These are phyloP conservation scores for Ceratotherium simum DNA, from an alignment of 2,113 vertebrate genomes.

Conservation along the genomic window DNA sequence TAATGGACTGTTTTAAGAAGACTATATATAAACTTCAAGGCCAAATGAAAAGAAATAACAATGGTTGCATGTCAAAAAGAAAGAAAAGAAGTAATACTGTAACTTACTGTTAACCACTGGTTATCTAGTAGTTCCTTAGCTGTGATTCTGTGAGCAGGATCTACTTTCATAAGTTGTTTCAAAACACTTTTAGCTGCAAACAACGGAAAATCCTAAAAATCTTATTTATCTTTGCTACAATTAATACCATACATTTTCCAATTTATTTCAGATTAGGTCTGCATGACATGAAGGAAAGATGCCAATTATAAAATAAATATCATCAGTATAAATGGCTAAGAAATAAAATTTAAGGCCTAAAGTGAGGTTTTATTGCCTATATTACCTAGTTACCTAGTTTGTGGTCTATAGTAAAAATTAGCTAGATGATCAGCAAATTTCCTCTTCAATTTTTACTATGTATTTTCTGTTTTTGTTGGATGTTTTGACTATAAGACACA, in stretches of 20 bases:
- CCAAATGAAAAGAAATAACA: background rate
- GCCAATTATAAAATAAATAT: background rate
- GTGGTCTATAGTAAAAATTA: constrained; percentile 26
- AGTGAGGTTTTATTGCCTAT: background rate
- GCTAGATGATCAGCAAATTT: constrained; percentile 28
- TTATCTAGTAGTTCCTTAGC: constrained; percentile 89
- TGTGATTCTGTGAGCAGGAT: constrained; percentile 90
- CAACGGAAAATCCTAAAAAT: constrained; percentile 60
- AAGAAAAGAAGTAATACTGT: background rate
- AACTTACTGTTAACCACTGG: constrained; percentile 89
- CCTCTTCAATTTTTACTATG: constrained; percentile 22
- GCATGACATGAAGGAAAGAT: background rate
- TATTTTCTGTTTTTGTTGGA: constrained; percentile 23
- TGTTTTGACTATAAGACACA: constrained; percentile 28
- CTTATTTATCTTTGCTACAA: constrained; percentile 62
- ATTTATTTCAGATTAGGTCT: constrained; percentile 34
- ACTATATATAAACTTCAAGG: background rate
- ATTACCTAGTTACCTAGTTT: constrained; percentile 1
- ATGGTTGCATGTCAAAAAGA: background rate
- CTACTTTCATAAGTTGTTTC: constrained; percentile 88
- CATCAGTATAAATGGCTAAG: background rate
- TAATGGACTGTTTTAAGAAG: constrained; percentile 43
- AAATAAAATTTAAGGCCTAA: background rate
- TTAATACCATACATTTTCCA: constrained; percentile 21
- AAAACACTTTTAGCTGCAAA: constrained; percentile 89